These are phyloP conservation scores for Menura novaehollandiae DNA, from an alignment of 2,113 vertebrate species.

Conservation along the genomic window DNA sequence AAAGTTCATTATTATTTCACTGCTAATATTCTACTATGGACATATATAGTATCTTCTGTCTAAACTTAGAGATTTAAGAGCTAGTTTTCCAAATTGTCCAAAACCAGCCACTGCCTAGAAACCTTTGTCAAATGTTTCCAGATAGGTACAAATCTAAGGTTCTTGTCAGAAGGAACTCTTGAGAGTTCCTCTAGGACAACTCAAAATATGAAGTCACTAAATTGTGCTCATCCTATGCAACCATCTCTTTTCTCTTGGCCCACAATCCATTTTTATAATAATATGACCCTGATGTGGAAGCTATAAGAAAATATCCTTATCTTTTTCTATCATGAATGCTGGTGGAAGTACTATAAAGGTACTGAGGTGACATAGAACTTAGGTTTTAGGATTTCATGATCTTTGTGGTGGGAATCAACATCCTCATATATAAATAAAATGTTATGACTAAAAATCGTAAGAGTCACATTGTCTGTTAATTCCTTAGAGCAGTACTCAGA, in stretches of 20 bases:
- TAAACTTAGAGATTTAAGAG: not conserved
- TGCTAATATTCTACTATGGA: not conserved
- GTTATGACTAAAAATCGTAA: not conserved
- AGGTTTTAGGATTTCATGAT: fast-evolving
- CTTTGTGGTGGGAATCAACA: not conserved
- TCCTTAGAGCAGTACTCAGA: not conserved
- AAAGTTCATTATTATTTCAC: not conserved
- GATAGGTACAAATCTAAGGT: not conserved
- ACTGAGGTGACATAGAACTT: not conserved
- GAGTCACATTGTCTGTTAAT: not conserved
- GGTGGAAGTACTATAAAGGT: not conserved
- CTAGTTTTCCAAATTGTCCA: not conserved
- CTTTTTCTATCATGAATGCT: not conserved
- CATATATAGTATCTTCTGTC: not conserved
- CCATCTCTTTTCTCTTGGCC: not conserved
- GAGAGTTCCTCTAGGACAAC: not conserved
- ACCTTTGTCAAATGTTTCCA: not conserved
- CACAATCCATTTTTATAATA: not conserved
- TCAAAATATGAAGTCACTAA: not conserved
- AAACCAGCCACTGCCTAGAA: not conserved
- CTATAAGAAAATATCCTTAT: not conserved
- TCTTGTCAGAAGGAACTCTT: not conserved
- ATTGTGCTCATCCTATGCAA: not conserved
- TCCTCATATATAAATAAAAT: not conserved
- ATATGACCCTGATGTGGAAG: not conserved